Percentiles rank a stretch among this genome's conserved stretches.
These are phyloP conservation scores for Danio aesculapii DNA, from an alignment of 2,797 vertebrate species.

Conservation along the genomic window DNA sequence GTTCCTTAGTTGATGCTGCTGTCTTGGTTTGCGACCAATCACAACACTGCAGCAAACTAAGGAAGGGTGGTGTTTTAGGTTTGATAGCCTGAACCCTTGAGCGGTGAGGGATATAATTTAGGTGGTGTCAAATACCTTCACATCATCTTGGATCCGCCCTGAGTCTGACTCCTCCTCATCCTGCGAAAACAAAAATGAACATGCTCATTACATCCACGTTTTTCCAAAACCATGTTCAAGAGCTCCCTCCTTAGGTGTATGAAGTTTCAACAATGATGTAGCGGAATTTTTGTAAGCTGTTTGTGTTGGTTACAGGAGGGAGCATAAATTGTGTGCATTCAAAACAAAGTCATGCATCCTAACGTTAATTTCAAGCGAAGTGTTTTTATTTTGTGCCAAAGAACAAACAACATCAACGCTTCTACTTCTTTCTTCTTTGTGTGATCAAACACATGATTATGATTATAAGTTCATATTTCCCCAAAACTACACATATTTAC, in stretches of 20 bases:
- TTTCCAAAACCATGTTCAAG: not conserved
- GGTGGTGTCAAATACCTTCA: conserved; percentile 89
- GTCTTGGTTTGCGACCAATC: not conserved
- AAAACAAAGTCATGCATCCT: too few species aligned
- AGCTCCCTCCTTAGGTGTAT: conserved; percentile 10
- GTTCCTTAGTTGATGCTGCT: not conserved
- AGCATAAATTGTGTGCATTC: too few species aligned
- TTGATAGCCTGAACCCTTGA: not conserved
- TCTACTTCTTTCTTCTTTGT: too few species aligned
- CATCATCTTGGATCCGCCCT: conserved; percentile 91
- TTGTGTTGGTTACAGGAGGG: too few species aligned
- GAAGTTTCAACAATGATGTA: not conserved
- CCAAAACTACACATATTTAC: too few species aligned
- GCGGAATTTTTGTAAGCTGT: too few species aligned
- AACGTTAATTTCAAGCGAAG: too few species aligned
- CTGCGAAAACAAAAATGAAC: conserved; percentile 91
- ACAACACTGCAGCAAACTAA: not conserved
- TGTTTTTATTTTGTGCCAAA: too few species aligned
- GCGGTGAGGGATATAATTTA: not conserved
- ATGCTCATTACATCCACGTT: conserved; percentile 8
- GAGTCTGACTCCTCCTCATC: conserved; percentile 98
- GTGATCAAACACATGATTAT: too few species aligned
- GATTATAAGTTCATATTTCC: too few species aligned
- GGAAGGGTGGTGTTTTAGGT: not conserved
- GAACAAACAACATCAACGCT: too few species aligned